phyloP scores from a whole-genome alignment of 2,797 vertebrate genomes.

The Parambassis ranga region DNA sequence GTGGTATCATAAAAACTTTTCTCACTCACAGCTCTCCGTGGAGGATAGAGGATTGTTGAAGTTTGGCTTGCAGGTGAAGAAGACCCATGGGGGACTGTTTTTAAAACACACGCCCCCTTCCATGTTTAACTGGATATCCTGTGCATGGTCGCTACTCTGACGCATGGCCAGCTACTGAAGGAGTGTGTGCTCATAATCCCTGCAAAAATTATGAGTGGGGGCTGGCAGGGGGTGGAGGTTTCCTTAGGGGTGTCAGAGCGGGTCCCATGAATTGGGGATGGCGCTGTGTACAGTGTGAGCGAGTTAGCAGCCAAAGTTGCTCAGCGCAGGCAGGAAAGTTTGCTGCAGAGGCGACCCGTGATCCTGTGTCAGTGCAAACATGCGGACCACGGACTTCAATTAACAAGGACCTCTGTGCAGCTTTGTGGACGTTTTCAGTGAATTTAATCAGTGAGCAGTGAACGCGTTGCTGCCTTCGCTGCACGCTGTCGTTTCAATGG shows the following conservation, averaged over 20 bases:
- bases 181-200: conserved; percentile 33
- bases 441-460: conserved; percentile 37
- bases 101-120: conserved; percentile 13
- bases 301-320: conserved; percentile 80
- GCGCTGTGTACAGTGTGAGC: conserved; percentile 81
- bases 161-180: conserved; percentile 26
- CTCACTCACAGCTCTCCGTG: too few relatives aligned
- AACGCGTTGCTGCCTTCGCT: conserved; percentile 51
- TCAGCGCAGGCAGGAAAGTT: conserved; percentile 70
- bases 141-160: conserved; percentile 5
- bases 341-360: conserved; percentile 62
- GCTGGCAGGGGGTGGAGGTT: conserved; percentile 57
- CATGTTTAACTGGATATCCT: conserved; percentile 23
- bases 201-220: conserved; percentile 31
- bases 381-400: conserved; percentile 33
- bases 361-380: conserved; percentile 40
- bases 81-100: background rate
- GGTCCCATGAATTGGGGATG: conserved; percentile 77
- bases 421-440: conserved; percentile 30
- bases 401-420: conserved; percentile 19
- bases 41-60: background rate
- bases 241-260: conserved; percentile 72
- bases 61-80: too few relatives aligned
- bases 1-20: too few relatives aligned
- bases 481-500: conserved; percentile 64